Evolutionary conservation across 2,797 vertebrate species (phyloP).

Genomic region (Melanotaenia boesemani): DNA sequence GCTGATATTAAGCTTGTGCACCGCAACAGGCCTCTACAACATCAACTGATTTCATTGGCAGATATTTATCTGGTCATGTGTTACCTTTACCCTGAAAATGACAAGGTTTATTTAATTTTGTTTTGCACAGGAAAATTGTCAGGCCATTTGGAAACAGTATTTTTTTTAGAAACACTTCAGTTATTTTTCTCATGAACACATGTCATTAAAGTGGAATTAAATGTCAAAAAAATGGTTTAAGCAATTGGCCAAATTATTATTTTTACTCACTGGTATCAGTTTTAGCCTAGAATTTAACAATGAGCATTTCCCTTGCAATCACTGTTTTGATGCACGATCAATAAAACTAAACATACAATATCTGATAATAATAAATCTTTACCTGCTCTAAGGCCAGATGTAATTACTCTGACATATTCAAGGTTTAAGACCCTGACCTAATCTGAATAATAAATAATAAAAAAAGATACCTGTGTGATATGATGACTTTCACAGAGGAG

Average conservation of each 20-base stretch:
- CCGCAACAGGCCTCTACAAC: not conserved
- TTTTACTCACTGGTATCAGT: too few species aligned
- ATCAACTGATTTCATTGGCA: not conserved
- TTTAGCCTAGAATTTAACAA: not conserved
- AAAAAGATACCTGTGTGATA: slow-evolving; percentile 85
- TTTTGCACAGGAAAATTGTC: not conserved
- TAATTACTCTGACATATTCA: not conserved
- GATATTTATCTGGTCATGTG: not conserved
- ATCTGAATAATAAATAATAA: not conserved
- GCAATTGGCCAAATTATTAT: too few species aligned
- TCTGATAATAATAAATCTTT: not conserved
- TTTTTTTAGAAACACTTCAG: not conserved
- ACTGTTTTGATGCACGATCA: not conserved
- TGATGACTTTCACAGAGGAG: slow-evolving; percentile 76
- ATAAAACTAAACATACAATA: not conserved
- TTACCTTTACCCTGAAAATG: not conserved
- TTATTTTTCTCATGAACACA: not conserved
- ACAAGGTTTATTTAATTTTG: not conserved
- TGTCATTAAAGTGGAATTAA: too few species aligned
- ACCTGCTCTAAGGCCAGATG: not conserved
- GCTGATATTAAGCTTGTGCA: not conserved
- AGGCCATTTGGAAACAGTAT: not conserved
- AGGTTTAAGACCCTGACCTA: not conserved
- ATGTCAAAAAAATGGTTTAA: too few species aligned
- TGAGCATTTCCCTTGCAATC: not conserved